These are phyloP conservation scores for Spheniscus mendiculus DNA, from an alignment of 2,113 vertebrate genomes.

Conservation along the genomic window DNA sequence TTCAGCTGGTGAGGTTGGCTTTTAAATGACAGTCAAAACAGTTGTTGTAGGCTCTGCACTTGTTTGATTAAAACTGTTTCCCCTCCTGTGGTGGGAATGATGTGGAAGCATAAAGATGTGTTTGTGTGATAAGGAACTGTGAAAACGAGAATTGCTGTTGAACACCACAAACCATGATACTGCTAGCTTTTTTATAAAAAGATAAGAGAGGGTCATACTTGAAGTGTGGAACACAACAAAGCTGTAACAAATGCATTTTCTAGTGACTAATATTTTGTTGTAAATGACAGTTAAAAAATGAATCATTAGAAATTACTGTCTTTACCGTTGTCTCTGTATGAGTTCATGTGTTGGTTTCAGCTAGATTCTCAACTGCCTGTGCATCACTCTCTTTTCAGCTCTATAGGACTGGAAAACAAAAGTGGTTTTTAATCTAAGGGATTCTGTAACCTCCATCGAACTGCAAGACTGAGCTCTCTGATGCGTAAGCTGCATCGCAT, in stretches of 20 bases:
- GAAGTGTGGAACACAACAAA: background rate
- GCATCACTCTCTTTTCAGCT: background rate
- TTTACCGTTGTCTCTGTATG: background rate
- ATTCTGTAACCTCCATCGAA: background rate
- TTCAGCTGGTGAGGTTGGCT: background rate
- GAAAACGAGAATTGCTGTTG: background rate
- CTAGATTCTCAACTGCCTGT: background rate
- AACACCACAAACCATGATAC: background rate
- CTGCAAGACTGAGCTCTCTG: background rate
- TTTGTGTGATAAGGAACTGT: background rate
- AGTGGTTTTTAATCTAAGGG: background rate
- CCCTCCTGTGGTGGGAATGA: background rate
- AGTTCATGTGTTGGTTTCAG: background rate
- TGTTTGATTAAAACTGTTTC: background rate
- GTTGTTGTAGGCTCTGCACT: background rate
- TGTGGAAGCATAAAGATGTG: background rate
- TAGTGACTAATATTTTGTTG: background rate
- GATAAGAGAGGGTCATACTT: background rate
- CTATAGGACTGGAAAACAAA: background rate
- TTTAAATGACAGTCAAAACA: background rate
- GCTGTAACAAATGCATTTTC: background rate
- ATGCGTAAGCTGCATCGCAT: background rate
- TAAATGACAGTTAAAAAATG: background rate
- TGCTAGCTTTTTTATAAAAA: background rate
- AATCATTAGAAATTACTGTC: background rate